These are phyloP conservation scores for Microtus ochrogaster DNA, from an alignment of 2,113 vertebrate genomes.

Conservation along the genomic window DNA sequence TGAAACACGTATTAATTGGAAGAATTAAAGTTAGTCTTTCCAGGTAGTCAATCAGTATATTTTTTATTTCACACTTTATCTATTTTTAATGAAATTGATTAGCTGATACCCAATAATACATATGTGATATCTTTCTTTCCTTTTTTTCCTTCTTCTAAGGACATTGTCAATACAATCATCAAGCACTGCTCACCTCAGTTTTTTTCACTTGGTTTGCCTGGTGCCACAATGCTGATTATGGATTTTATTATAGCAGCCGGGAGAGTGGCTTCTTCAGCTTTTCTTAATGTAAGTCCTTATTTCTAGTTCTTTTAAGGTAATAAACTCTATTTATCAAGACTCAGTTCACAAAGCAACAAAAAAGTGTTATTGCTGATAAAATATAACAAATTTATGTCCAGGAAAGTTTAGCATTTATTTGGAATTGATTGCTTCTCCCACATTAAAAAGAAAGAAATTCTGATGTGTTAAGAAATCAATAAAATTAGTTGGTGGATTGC, in stretches of 20 bases:
- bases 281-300: slow-evolving; percentile 93
- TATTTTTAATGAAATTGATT: slow-evolving; percentile 59
- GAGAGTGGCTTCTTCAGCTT: slow-evolving; percentile 95
- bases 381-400: background rate
- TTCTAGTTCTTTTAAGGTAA: slow-evolving; percentile 59
- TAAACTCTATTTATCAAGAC: slow-evolving; percentile 23
- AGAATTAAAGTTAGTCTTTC: slow-evolving; percentile 55
- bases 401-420: slow-evolving; percentile 31
- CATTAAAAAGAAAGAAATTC: background rate
- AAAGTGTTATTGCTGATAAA: slow-evolving; percentile 32
- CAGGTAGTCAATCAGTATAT: slow-evolving; percentile 21
- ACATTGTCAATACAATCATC: slow-evolving; percentile 99
- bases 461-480: slow-evolving; percentile 38
- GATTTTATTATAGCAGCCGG: slow-evolving; percentile 98
- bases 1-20: slow-evolving; percentile 19
- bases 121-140: slow-evolving; percentile 53
- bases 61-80: slow-evolving; percentile 37
- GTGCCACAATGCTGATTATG: slow-evolving; percentile 98
- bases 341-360: slow-evolving; percentile 34
- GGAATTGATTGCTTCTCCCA: background rate
- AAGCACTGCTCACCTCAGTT: slow-evolving; percentile 99
- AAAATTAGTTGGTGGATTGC: background rate
- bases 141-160: slow-evolving; percentile 86
- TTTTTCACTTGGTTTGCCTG: slow-evolving; percentile 97
- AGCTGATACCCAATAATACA: slow-evolving; percentile 57